Percentiles rank a stretch among this genome's conserved stretches.
Conservation (phyloP, 1,140 invertebrate species). For the Microplitis mediator region DNA sequence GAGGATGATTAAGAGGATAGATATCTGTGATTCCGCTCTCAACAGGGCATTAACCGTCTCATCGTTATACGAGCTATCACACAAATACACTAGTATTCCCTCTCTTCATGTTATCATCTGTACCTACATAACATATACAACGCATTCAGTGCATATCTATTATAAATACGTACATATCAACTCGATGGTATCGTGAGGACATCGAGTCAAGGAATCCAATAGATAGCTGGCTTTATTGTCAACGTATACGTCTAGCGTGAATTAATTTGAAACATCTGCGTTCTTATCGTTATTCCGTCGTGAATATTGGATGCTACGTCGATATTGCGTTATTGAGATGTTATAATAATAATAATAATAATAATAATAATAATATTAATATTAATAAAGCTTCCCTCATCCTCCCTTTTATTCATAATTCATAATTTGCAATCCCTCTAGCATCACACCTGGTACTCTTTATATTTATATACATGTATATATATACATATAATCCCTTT, state of each 20-base stretch:
- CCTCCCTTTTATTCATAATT: too few relatives aligned
- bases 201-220: too few relatives aligned
- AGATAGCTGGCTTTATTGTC: neutral
- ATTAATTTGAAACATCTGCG: neutral
- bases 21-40: conserved; percentile 2
- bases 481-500: too few relatives aligned
- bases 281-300: neutral
- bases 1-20: neutral
- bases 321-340: neutral
- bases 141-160: too few relatives aligned
- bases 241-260: neutral
- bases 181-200: too few relatives aligned
- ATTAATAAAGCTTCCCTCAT: too few relatives aligned
- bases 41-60: neutral
- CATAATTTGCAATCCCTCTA: neutral
- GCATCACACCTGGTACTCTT: too few relatives aligned
- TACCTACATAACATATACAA: too few relatives aligned
- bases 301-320: neutral
- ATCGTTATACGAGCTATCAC: neutral
- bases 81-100: neutral
- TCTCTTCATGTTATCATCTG: neutral
- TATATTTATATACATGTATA: too few relatives aligned
- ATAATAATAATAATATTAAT: too few relatives aligned
- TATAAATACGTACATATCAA: too few relatives aligned
- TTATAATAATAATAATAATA: neutral